phyloP scores from a whole-genome alignment of 1,140 invertebrate species.

The Trichonephila inaurata region DNA sequence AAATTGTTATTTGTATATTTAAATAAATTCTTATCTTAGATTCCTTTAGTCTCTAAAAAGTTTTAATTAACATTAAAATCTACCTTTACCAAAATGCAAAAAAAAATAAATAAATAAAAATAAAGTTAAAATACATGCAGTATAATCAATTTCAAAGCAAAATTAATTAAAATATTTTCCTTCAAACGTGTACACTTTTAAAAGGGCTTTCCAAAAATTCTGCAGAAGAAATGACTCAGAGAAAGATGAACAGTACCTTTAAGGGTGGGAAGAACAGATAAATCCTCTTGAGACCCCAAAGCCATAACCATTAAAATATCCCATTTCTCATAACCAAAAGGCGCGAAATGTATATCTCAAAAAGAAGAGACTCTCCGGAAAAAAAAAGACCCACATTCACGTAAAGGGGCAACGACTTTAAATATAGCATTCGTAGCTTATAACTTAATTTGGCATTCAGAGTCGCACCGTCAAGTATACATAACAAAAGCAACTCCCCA shows the following conservation, averaged over 20 bases:
- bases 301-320: slow-evolving; percentile 55
- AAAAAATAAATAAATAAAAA: too few relatives aligned
- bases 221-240: background rate
- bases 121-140: too few relatives aligned
- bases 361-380: background rate
- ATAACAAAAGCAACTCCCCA: slow-evolving; percentile 62
- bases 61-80: too few relatives aligned
- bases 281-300: background rate
- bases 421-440: slow-evolving; percentile 57
- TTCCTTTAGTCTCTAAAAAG: too few relatives aligned
- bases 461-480: slow-evolving; percentile 13
- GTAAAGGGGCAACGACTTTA: slow-evolving; percentile 31
- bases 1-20: too few relatives aligned
- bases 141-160: too few relatives aligned
- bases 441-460: slow-evolving; percentile 61
- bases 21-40: too few relatives aligned
- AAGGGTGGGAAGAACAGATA: background rate
- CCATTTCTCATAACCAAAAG: slow-evolving; percentile 36
- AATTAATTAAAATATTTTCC: background rate
- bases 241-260: background rate
- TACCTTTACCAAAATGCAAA: too few relatives aligned
- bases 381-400: background rate
- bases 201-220: background rate
- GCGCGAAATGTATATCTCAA: background rate
- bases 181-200: background rate